Base-by-base conservation (phyloP, 2,888 invertebrate species). In the Pseudoips prasinana region DNA sequence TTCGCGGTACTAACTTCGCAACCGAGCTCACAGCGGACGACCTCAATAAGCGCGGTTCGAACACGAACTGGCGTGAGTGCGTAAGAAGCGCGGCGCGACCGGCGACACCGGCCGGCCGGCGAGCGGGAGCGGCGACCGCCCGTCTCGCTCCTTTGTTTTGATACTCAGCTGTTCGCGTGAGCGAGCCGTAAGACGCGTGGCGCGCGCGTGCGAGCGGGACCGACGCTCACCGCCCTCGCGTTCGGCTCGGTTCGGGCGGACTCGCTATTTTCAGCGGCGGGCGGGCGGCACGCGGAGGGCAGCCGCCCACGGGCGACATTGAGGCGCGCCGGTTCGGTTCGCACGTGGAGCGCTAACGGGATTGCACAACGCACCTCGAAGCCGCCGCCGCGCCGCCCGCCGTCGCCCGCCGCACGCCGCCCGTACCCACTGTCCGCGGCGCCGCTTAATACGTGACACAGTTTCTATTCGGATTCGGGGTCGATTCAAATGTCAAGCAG, bases 391-490 rank as follows among this genome's bases (percentile, higher is more conserved):
- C n/a, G n/a, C n/a, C 55, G 32, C 17, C 49, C 56, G 42, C 44
- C 56, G 34, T 47, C 43, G 46, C 37, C 49, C 47, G 24, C 42
- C 40, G 40, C 48, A 36, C 56, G 46, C 52, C 63, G 59, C 66
- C 72, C 72, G 71, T 70, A 68, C 65, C 69, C 69, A 73, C 72
- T 51, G 40, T 51, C 40, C 47, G 40, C 67, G 67, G 72, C 74
- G 72, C 74, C 75, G 78, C 70, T 73, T 76, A 67, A 75, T 78
- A 73, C 81, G 77, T 87, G 87, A 86, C 87, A 87, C 81, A 87
- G 87, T 85, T 88, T 88, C 87, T 86, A 87, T 88, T 88, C 84
- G 77, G 81, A 88, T 87, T 87, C 87, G 85, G 86, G 87, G 87
- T 83, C 87, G 82, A 88, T 85, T 79, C 81, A 88, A 88, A 88